Evolutionary conservation across 1,140 invertebrate genomes (phyloP).

Genomic region (Drosophila tani): DNA sequence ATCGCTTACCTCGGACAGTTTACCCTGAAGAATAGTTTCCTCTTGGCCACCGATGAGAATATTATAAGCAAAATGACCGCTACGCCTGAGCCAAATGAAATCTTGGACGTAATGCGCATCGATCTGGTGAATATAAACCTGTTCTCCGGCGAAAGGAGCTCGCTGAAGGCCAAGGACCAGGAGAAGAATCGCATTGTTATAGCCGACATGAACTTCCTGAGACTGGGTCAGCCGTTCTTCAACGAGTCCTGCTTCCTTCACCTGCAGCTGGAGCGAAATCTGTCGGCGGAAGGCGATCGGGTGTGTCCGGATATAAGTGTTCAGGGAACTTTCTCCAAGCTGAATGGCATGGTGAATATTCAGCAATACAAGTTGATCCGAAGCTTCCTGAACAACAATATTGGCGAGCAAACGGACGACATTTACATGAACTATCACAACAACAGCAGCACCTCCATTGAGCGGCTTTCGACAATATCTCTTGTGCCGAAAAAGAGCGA

Average conservation of each 20-base stretch:
- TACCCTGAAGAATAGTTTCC: constrained; percentile 91
- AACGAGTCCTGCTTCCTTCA: constrained; percentile 92
- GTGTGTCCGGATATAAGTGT: constrained; percentile 94
- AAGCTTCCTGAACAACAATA: constrained; percentile 95
- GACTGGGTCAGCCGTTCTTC: constrained; percentile 88
- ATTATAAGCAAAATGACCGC: constrained; percentile 86
- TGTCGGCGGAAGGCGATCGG: constrained; percentile 86
- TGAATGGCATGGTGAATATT: constrained; percentile 93
- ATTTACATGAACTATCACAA: constrained; percentile 83
- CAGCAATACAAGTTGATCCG: constrained; percentile 95
- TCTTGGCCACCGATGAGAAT: constrained; percentile 86
- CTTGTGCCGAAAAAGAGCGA: constrained; percentile 47
- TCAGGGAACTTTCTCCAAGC: constrained; percentile 93
- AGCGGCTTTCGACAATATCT: constrained; percentile 62
- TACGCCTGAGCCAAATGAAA: constrained; percentile 75
- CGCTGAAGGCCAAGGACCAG: constrained; percentile 56
- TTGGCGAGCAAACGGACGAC: constrained; percentile 95
- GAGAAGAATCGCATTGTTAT: constrained; percentile 61
- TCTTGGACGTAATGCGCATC: constrained; percentile 92
- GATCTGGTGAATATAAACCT: constrained; percentile 94
- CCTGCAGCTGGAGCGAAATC: constrained; percentile 93
- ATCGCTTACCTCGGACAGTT: constrained; percentile 93
- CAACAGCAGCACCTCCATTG: constrained; percentile 62
- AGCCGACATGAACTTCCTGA: constrained; percentile 72
- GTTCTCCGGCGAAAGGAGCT: constrained; percentile 87